phyloP scores from a whole-genome alignment of 2,888 invertebrate genomes.

The Amphipyra tragopoginis region DNA sequence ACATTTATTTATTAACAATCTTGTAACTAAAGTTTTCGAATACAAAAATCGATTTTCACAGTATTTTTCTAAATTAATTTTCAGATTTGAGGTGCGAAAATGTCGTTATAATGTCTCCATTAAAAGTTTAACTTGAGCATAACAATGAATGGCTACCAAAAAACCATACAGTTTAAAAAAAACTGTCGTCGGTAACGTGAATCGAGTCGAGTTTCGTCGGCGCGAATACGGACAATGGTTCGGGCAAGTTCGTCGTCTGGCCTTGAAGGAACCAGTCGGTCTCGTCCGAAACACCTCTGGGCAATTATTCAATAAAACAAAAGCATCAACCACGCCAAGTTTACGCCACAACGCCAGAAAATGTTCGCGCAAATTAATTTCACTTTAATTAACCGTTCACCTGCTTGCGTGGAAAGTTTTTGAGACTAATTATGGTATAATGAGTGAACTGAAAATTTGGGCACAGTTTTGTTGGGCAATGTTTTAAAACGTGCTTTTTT shows the following conservation, averaged over 20 bases:
- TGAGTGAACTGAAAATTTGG: constrained; percentile 40
- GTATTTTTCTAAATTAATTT: constrained; percentile 1
- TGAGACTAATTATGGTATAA: constrained; percentile 36
- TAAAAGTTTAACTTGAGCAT: constrained; percentile 44
- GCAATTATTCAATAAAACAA: constrained; percentile 90
- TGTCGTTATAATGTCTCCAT: constrained; percentile 47
- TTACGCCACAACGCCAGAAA: constrained; percentile 82
- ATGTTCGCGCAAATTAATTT: constrained; percentile 79
- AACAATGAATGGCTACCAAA: constrained; percentile 54
- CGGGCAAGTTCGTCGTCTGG: constrained; percentile 87
- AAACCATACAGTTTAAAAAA: constrained; percentile 50
- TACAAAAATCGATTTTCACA: constrained; percentile 11
- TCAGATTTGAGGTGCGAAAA: constrained; percentile 25
- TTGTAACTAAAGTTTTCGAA: constrained; percentile 27
- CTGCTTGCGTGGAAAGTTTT: constrained; percentile 49
- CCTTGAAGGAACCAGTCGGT: constrained; percentile 88
- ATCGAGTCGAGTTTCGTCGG: constrained; percentile 64
- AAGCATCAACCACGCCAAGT: constrained; percentile 81
- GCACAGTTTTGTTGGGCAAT: constrained; percentile 14
- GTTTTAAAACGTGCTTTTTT: not conserved
- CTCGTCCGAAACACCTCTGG: constrained; percentile 88
- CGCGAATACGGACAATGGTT: constrained; percentile 76
- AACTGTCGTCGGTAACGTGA: constrained; percentile 55
- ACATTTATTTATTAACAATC: constrained; percentile 56
- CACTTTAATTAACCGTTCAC: constrained; percentile 70